Conservation (phyloP, 2,797 vertebrate genomes). For the Holocentrus rufus region DNA sequence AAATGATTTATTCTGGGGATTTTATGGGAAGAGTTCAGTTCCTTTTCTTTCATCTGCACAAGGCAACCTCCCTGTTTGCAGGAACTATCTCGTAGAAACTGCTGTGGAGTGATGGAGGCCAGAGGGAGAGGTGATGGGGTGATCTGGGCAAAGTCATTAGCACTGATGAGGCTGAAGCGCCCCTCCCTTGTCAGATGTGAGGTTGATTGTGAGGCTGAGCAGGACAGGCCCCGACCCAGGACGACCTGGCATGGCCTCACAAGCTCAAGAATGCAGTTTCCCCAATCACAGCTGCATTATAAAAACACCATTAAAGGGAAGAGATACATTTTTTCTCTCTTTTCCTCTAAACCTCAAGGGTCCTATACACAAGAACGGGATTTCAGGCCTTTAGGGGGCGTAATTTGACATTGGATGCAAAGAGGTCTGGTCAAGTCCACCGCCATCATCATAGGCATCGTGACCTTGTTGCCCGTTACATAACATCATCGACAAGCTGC, state of each 20-base stretch:
- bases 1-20: conserved; percentile 28
- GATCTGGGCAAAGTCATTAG: conserved; percentile 22
- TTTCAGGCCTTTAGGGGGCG: conserved; percentile 19
- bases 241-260: conserved; percentile 6
- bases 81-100: background rate
- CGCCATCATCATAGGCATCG: conserved; percentile 24
- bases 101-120: background rate
- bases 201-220: conserved; percentile 30
- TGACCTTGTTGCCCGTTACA: conserved; percentile 22
- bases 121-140: conserved; percentile 16
- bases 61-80: conserved; percentile 4
- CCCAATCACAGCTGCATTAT: conserved; percentile 23
- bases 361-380: background rate
- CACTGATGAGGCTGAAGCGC: conserved; percentile 24
- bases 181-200: conserved; percentile 28
- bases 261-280: background rate
- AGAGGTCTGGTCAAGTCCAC: conserved; percentile 5
- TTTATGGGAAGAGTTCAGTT: conserved; percentile 40
- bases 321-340: background rate
- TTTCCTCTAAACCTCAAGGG: background rate
- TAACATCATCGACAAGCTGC: conserved; percentile 38
- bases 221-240: conserved; percentile 31
- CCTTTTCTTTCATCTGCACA: conserved; percentile 32
- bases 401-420: conserved; percentile 36
- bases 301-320: background rate